Evolutionary conservation across 2,888 invertebrate species (phyloP).

Genomic region (Mythimna pallens): DNA sequence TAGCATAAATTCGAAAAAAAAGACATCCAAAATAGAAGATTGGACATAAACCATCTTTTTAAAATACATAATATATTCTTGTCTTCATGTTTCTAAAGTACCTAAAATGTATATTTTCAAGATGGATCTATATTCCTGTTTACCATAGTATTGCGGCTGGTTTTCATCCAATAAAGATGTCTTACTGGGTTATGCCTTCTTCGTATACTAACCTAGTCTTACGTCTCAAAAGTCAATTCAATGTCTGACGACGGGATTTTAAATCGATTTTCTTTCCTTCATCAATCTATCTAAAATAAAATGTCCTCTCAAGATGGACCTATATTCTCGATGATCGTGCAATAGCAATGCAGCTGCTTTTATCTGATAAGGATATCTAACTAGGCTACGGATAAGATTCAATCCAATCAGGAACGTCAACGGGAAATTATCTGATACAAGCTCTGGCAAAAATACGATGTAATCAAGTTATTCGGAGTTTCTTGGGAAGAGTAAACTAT

Average conservation of each 20-base stretch:
- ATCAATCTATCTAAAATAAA: conserved; percentile 8
- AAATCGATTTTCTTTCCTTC: neutral
- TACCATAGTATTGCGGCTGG: too few relatives aligned
- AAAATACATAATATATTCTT: too few relatives aligned
- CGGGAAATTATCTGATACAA: conserved; percentile 18
- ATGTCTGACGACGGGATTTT: neutral
- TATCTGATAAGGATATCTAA: conserved; percentile 30
- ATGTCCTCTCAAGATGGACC: conserved; percentile 7
- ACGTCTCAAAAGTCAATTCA: neutral
- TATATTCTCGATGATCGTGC: neutral
- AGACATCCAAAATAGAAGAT: too few relatives aligned
- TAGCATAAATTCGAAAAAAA: too few relatives aligned
- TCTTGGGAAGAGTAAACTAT: neutral
- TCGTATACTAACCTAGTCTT: neutral
- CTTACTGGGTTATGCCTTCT: too few relatives aligned
- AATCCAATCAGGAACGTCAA: conserved; percentile 26
- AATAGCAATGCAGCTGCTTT: neutral
- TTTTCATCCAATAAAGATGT: too few relatives aligned
- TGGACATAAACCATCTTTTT: too few relatives aligned
- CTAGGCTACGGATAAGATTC: conserved; percentile 33
- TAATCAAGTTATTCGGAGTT: neutral
- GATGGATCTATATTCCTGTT: too few relatives aligned
- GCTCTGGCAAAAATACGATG: conserved; percentile 11
- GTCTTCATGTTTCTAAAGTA: too few relatives aligned
- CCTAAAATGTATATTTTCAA: too few relatives aligned